Evolutionary conservation across 2,797 vertebrate species (phyloP).

Genomic region (Girardinus metallicus): DNA sequence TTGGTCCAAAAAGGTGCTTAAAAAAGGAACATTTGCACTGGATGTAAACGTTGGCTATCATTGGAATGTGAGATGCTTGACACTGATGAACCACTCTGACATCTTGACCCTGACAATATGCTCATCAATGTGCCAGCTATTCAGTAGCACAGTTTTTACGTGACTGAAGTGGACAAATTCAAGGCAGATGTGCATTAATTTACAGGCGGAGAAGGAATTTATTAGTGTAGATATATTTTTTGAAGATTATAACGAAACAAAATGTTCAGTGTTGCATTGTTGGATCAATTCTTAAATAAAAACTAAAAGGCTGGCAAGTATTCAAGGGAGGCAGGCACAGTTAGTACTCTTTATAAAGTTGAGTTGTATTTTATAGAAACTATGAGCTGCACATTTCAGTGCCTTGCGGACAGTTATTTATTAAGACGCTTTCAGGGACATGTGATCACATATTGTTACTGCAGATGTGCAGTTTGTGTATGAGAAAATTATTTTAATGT

Average conservation of each 20-base stretch:
- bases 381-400: slow-evolving; percentile 75
- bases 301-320: slow-evolving; percentile 14
- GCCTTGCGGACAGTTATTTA: slow-evolving; percentile 81
- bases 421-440: slow-evolving; percentile 80
- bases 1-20: slow-evolving; percentile 74
- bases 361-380: slow-evolving; percentile 58
- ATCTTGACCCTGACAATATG: slow-evolving; percentile 55
- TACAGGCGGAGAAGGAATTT: slow-evolving; percentile 28
- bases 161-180: slow-evolving; percentile 26
- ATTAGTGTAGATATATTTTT: slow-evolving; percentile 21
- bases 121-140: slow-evolving; percentile 60
- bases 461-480: slow-evolving; percentile 53
- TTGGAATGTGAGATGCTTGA: slow-evolving; percentile 70
- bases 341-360: slow-evolving; percentile 37
- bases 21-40: slow-evolving; percentile 73
- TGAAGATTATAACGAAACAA: slow-evolving; percentile 9
- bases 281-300: slow-evolving; percentile 22
- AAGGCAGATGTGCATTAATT: slow-evolving; percentile 35
- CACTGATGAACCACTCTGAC: slow-evolving; percentile 65
- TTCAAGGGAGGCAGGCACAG: slow-evolving; percentile 18
- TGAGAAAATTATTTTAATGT: slow-evolving; percentile 35
- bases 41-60: slow-evolving; percentile 67
- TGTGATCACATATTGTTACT: slow-evolving; percentile 66
- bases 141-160: slow-evolving; percentile 63
- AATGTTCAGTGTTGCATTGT: slow-evolving; percentile 18